A percentile compares a stretch with the other conserved stretches of the same genome.
phyloP scores from a whole-genome alignment of 2,113 vertebrate species.

The Oryzias melastigma region DNA sequence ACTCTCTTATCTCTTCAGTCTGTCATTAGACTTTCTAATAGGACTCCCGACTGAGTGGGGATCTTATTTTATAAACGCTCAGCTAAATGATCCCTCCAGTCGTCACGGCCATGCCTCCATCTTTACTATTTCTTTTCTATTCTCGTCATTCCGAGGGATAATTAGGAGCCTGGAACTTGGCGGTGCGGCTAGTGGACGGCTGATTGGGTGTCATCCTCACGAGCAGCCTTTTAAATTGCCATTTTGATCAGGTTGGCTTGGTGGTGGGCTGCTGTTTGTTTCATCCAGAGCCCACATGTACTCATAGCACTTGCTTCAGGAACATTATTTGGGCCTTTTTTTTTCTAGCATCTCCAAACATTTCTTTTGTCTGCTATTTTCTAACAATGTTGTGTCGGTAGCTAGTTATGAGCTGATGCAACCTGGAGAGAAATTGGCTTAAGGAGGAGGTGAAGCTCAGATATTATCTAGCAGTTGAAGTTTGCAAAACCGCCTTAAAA shows the following conservation, averaged over 20 bases:
- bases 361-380: too few species aligned
- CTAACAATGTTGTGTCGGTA: too few species aligned
- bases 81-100: slow-evolving; percentile 47
- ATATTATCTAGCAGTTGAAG: too few species aligned
- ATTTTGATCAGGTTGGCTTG: slow-evolving; percentile 8
- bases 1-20: slow-evolving; percentile 41
- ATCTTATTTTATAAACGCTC: slow-evolving; percentile 55
- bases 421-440: too few species aligned
- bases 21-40: slow-evolving; percentile 56
- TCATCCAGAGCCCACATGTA: too few species aligned
- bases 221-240: not conserved
- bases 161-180: slow-evolving; percentile 36
- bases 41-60: slow-evolving; percentile 11
- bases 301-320: too few species aligned
- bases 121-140: slow-evolving; percentile 51
- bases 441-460: too few species aligned
- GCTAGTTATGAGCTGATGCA: too few species aligned
- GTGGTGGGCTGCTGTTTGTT: too few species aligned
- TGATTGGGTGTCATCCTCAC: slow-evolving; percentile 9
- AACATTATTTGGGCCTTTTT: too few species aligned
- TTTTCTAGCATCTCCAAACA: too few species aligned
- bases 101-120: slow-evolving; percentile 32
- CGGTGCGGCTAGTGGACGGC: not conserved
- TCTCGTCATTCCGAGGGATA: slow-evolving; percentile 51
- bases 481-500: too few species aligned